Evolutionary conservation across 2,888 invertebrate species (phyloP).

Genomic region (Therioaphis trifolii): DNA sequence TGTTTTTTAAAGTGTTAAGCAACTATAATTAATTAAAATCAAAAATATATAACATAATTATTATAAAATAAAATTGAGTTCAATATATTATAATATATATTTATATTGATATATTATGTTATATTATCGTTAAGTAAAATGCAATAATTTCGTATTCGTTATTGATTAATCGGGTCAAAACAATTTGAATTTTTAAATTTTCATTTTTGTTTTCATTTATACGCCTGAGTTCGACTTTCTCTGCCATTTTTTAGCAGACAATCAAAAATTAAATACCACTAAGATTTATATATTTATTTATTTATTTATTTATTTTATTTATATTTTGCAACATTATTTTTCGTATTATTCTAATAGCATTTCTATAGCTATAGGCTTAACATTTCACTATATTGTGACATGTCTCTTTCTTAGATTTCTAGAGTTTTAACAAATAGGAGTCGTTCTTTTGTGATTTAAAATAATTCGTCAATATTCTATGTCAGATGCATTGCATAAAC

Average conservation of each 20-base stretch:
- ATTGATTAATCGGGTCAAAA: not conserved
- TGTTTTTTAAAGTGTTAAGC: conserved; percentile 58
- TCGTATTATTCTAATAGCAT: not conserved
- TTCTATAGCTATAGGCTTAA: conserved; percentile 32
- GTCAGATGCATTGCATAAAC: not conserved
- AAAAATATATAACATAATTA: conserved; percentile 27
- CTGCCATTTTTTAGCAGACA: conserved; percentile 45
- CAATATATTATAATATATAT: conserved; percentile 40
- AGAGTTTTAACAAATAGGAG: not conserved
- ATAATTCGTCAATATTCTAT: conserved; percentile 25
- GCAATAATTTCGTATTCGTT: conserved; percentile 32
- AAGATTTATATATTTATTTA: not conserved
- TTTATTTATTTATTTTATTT: not conserved
- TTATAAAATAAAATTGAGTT: conserved; percentile 29
- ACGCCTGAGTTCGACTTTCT: conserved; percentile 15
- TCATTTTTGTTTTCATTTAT: conserved; percentile 22
- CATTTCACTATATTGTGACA: not conserved
- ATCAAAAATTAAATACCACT: conserved; percentile 37
- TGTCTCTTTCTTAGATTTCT: conserved; percentile 18
- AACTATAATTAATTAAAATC: conserved; percentile 38
- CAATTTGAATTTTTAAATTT: conserved; percentile 11
- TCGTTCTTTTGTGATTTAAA: conserved; percentile 8
- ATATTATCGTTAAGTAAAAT: conserved; percentile 41
- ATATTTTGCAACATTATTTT: conserved; percentile 4
- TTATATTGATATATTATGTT: conserved; percentile 12